These are phyloP conservation scores for Flexamia atlantica DNA, from an alignment of 2,888 invertebrate species.

Conservation along the genomic window DNA sequence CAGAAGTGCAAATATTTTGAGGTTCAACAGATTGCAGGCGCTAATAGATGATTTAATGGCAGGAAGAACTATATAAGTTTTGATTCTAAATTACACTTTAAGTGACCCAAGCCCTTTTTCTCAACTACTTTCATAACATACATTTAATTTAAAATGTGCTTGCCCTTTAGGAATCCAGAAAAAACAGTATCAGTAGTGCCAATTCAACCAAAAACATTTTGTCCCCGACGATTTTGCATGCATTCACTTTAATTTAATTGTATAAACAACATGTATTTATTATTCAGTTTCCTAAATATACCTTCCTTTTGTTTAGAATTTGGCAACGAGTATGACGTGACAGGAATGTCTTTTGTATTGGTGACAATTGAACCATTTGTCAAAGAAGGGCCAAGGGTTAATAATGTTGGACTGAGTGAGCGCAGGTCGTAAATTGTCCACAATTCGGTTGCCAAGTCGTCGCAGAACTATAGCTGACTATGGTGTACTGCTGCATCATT, in stretches of 20 bases:
- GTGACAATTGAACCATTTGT: conserved; percentile 7
- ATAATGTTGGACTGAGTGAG: conserved; percentile 13
- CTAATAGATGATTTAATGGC: too few species aligned
- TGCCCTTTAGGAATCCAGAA: too few species aligned
- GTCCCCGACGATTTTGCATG: too few species aligned
- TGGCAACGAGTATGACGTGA: neutral
- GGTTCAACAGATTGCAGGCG: too few species aligned
- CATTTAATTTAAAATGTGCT: too few species aligned
- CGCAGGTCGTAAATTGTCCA: neutral
- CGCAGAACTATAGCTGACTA: neutral
- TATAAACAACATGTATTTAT: neutral
- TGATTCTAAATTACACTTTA: too few species aligned
- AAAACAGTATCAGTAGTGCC: too few species aligned
- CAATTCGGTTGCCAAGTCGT: neutral
- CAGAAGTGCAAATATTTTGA: too few species aligned
- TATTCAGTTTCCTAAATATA: neutral
- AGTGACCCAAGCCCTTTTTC: too few species aligned
- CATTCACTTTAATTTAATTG: neutral
- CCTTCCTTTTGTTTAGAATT: conserved; percentile 1
- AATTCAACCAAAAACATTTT: too few species aligned
- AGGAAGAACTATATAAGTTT: too few species aligned
- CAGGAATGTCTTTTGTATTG: conserved; percentile 16
- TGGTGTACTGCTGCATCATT: neutral
- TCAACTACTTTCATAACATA: too few species aligned
- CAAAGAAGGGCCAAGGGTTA: conserved; percentile 32